phyloP scores from a whole-genome alignment of 2,888 invertebrate species.

The Tanypteryx hageni region DNA sequence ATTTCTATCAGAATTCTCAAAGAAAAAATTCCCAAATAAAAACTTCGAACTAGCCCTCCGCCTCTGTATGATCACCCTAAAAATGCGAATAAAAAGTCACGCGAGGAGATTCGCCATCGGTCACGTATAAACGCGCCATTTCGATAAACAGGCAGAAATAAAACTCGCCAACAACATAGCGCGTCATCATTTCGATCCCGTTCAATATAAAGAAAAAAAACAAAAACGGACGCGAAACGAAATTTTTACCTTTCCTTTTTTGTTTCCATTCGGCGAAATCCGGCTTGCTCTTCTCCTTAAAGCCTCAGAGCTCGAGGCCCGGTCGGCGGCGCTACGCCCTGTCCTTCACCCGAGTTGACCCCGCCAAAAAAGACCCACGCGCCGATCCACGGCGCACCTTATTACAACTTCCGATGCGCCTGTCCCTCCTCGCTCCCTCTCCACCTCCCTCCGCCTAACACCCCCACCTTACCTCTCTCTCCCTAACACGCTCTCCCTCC shows the following conservation, averaged over 20 bases:
- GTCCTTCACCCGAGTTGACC: constrained; percentile 64
- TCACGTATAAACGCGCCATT: too few relatives aligned
- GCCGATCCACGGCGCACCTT: constrained; percentile 51
- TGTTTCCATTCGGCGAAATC: neutral
- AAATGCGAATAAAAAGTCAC: too few relatives aligned
- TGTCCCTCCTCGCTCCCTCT: neutral
- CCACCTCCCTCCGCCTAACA: neutral
- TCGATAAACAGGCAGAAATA: too few relatives aligned
- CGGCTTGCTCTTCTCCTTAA: neutral
- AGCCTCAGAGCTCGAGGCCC: neutral
- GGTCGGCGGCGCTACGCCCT: constrained; percentile 48
- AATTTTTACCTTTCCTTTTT: neutral
- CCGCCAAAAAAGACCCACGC: constrained; percentile 31
- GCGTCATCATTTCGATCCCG: neutral
- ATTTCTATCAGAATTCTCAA: too few relatives aligned
- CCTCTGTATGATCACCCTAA: too few relatives aligned
- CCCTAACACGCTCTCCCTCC: neutral
- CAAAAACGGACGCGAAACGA: neutral
- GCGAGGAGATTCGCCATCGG: too few relatives aligned
- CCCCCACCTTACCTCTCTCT: neutral
- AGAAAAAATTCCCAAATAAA: too few relatives aligned
- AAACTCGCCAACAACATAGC: too few relatives aligned
- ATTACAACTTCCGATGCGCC: constrained; percentile 55
- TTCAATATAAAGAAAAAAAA: neutral
- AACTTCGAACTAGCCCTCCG: too few relatives aligned